Conservation (phyloP, 2,797 vertebrate genomes). For the Ptychadena robeensis region DNA sequence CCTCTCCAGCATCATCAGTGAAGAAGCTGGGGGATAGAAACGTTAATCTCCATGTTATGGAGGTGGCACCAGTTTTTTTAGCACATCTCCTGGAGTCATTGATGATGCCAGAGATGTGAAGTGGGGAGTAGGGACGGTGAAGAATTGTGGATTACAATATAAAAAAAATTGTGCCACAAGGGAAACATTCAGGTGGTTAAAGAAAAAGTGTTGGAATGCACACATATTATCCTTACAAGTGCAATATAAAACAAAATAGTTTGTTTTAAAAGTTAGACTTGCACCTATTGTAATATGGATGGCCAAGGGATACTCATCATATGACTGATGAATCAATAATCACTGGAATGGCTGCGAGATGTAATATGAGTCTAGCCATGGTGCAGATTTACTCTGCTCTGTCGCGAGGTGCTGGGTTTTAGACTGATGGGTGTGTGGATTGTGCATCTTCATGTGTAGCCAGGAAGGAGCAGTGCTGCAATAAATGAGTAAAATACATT, state of each 20-base stretch:
- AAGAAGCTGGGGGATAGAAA: no score
- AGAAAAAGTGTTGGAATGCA: not conserved
- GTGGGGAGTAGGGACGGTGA: no score
- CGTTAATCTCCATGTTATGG: no score
- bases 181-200: no score
- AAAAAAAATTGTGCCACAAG: no score
- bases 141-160: no score
- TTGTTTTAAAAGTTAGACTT: not conserved
- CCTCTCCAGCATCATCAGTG: no score
- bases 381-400: conserved; percentile 36
- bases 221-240: not conserved
- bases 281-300: not conserved
- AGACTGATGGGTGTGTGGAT: conserved; percentile 40
- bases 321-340: conserved; percentile 42
- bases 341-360: conserved; percentile 12
- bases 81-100: no score
- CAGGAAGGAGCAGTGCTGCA: conserved; percentile 41
- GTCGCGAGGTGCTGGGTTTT: conserved; percentile 32
- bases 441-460: conserved; percentile 39
- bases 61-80: no score
- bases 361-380: not conserved
- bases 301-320: conserved; percentile 7
- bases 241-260: not conserved
- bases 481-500: conserved; percentile 51
- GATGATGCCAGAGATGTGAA: no score